Conservation (phyloP, 2,113 vertebrate genomes). For the Daubentonia madagascariensis region DNA sequence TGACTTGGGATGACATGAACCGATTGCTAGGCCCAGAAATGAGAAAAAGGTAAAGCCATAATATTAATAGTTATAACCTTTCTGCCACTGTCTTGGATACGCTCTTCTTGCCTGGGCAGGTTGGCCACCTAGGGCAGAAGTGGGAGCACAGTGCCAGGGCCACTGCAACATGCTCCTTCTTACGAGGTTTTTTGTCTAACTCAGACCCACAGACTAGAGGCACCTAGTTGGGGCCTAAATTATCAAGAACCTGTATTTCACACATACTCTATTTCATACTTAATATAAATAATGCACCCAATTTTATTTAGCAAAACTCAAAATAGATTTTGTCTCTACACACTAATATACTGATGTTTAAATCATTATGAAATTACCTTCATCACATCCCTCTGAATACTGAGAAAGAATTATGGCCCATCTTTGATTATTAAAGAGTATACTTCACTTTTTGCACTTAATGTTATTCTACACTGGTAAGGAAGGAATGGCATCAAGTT, state of each 20-base stretch:
- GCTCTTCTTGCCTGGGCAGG: not conserved
- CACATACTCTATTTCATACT: not conserved
- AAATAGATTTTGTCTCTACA: slow-evolving; percentile 37
- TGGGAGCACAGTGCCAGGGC: no score
- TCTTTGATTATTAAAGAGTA: not conserved
- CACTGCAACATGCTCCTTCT: not conserved
- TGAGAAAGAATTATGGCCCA: not conserved
- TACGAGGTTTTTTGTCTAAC: not conserved
- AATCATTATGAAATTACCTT: slow-evolving; percentile 29
- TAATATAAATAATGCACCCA: slow-evolving; percentile 3
- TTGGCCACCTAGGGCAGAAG: not conserved
- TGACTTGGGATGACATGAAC: not conserved
- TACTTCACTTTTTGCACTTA: not conserved
- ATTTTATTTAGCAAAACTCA: slow-evolving; percentile 40
- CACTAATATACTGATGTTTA: not conserved
- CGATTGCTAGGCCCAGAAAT: not conserved
- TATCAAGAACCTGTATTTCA: not conserved
- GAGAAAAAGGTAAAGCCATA: not conserved
- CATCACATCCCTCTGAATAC: not conserved
- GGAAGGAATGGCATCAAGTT: not conserved
- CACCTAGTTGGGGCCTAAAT: not conserved
- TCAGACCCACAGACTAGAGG: not conserved
- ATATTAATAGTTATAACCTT: not conserved
- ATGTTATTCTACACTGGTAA: not conserved
- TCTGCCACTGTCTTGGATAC: not conserved